Conservation (phyloP, 1,140 invertebrate species). For the Platorchestia sp. region DNA sequence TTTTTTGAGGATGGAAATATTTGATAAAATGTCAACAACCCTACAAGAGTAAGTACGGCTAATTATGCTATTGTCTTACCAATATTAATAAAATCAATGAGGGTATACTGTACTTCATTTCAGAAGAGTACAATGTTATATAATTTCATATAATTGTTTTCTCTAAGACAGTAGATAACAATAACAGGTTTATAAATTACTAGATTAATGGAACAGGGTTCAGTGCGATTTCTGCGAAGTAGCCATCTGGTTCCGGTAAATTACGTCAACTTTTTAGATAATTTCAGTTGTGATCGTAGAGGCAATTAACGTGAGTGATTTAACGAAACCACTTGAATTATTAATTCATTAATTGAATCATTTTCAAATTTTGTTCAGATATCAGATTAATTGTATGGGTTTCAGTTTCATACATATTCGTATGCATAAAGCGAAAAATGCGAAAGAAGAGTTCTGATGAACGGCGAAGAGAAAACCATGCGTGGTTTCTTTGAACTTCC, state of each 20-base stretch:
- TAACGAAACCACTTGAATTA: no score
- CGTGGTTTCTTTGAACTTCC: no score
- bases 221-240: not conserved
- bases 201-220: not conserved
- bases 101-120: not conserved
- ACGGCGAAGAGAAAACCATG: no score
- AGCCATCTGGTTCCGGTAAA: not conserved
- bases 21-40: not conserved
- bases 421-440: no score
- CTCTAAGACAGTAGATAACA: not conserved
- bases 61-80: not conserved
- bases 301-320: no score
- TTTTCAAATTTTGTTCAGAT: no score
- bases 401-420: no score
- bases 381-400: not conserved
- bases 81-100: not conserved
- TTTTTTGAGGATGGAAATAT: not conserved
- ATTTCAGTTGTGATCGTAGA: not conserved
- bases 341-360: no score
- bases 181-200: not conserved
- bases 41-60: not conserved
- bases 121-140: not conserved
- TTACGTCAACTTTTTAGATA: not conserved
- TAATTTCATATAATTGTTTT: not conserved
- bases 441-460: no score